Conservation (phyloP, 2,888 invertebrate species). For the Epiblema foenella region DNA sequence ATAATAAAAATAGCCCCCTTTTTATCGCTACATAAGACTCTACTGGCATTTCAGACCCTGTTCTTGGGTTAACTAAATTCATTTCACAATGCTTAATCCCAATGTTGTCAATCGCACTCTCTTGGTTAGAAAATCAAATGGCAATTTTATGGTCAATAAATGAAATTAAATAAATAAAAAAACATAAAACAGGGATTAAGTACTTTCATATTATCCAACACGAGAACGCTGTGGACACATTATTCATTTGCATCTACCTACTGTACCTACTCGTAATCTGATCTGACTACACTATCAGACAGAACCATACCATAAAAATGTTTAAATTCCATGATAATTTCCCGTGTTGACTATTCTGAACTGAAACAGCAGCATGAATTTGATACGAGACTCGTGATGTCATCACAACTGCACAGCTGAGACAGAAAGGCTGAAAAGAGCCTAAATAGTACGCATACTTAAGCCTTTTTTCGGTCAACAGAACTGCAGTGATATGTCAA, state of each 20-base stretch:
- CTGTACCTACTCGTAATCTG: background rate
- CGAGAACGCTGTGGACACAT: too few species aligned
- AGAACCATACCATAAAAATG: background rate
- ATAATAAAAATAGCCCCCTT: background rate
- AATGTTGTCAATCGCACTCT: background rate
- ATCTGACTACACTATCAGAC: background rate
- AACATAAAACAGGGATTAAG: background rate
- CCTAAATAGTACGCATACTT: background rate
- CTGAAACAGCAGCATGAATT: background rate
- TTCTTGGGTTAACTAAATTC: background rate
- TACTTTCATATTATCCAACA: too few species aligned
- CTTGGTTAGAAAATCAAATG: background rate
- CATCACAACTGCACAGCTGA: slow-evolving; percentile 14
- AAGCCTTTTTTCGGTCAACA: background rate
- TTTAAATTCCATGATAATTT: too few species aligned
- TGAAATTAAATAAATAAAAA: too few species aligned
- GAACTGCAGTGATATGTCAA: slow-evolving; percentile 28
- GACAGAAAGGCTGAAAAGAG: background rate
- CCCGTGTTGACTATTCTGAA: too few species aligned
- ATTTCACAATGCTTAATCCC: background rate
- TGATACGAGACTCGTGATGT: slow-evolving; percentile 22
- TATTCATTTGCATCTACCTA: too few species aligned
- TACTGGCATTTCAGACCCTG: background rate
- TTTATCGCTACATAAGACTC: too few species aligned
- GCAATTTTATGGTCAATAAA: too few species aligned